These are phyloP conservation scores for Lasioglossum zephyrum DNA, from an alignment of 2,888 invertebrate species.

Conservation along the genomic window DNA sequence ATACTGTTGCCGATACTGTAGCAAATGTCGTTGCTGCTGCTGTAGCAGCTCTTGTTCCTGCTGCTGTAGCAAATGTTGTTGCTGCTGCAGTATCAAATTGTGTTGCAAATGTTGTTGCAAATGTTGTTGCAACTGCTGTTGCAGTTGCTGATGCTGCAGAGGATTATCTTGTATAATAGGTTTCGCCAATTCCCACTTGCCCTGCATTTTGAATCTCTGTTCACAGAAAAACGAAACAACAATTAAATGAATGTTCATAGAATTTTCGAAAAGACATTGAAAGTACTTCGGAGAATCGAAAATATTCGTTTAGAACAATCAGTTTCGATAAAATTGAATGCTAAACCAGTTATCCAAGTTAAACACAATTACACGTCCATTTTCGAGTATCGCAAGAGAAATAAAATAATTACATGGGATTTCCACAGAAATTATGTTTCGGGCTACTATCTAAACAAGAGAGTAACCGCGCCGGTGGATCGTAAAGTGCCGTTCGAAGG, in stretches of 20 bases:
- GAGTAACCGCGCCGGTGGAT: neutral
- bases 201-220: slow-evolving; percentile 68
- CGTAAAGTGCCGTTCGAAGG: neutral
- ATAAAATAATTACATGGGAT: neutral
- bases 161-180: slow-evolving; percentile 61
- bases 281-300: too few species aligned
- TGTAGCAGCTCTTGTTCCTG: too few species aligned
- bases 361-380: neutral
- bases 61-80: too few species aligned
- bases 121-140: slow-evolving; percentile 47
- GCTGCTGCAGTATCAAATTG: too few species aligned
- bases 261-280: too few species aligned
- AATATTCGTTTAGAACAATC: too few species aligned
- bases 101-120: too few species aligned
- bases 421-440: neutral
- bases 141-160: slow-evolving; percentile 65
- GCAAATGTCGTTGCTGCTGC: too few species aligned
- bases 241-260: neutral
- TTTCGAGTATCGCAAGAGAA: neutral
- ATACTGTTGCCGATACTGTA: too few species aligned
- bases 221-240: neutral
- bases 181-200: slow-evolving; percentile 71
- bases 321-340: too few species aligned
- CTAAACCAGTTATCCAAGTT: too few species aligned
- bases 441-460: neutral